Conservation (phyloP, 2,888 invertebrate species). For the Gryllus longicercus region DNA sequence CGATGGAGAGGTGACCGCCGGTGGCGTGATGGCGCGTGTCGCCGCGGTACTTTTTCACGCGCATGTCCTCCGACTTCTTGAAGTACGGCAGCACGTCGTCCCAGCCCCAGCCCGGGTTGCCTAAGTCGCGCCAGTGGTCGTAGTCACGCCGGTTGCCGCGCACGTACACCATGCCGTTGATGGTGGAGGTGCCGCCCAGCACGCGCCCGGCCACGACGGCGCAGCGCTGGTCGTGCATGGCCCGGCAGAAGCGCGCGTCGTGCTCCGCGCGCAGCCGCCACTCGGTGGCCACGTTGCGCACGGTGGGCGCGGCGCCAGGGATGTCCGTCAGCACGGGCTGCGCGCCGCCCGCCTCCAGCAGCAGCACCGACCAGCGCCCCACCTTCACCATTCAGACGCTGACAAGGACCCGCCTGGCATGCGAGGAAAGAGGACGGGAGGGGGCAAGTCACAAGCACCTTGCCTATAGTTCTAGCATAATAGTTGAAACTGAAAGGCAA, state of each 20-base stretch:
- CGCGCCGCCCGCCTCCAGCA: slow-evolving; percentile 39
- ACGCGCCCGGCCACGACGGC: slow-evolving; percentile 47
- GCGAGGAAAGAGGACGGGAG: neutral
- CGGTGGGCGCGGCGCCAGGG: slow-evolving; percentile 34
- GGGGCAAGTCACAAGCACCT: too few relatives aligned
- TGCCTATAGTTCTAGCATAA: too few relatives aligned
- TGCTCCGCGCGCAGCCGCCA: slow-evolving; percentile 42
- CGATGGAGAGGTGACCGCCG: slow-evolving; percentile 37
- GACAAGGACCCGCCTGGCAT: slow-evolving; percentile 37
- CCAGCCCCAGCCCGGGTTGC: slow-evolving; percentile 50
- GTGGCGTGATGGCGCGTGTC: slow-evolving; percentile 30
- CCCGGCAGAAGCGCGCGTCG: slow-evolving; percentile 30
- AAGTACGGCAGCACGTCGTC: slow-evolving; percentile 51
- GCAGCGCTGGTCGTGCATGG: slow-evolving; percentile 35
- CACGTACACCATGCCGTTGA: slow-evolving; percentile 52
- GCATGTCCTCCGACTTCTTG: slow-evolving; percentile 40
- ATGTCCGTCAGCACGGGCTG: slow-evolving; percentile 35
- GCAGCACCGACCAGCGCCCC: slow-evolving; percentile 36
- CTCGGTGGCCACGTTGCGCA: slow-evolving; percentile 40
- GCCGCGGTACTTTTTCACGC: neutral
- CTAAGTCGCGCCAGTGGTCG: slow-evolving; percentile 49
- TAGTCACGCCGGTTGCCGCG: slow-evolving; percentile 50
- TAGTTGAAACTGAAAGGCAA: too few relatives aligned
- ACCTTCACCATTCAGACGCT: slow-evolving; percentile 35
- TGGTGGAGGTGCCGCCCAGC: slow-evolving; percentile 49